Base-by-base conservation (phyloP, 2,888 invertebrate genomes). In the Pilophorus perplexus region DNA sequence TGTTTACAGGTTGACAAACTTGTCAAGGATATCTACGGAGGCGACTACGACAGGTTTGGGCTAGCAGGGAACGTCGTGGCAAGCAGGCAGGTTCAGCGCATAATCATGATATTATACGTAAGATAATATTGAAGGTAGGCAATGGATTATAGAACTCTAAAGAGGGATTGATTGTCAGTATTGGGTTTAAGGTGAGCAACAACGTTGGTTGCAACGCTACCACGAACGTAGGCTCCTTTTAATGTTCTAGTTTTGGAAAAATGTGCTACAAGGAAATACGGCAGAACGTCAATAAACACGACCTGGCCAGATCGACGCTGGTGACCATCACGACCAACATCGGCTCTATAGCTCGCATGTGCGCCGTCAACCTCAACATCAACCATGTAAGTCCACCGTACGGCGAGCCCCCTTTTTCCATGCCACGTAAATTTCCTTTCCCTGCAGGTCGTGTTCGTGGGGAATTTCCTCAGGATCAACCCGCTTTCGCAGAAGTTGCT, bases 311-410 rank as follows among this genome's bases (percentile, higher is more conserved):
- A 69, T 94, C 98, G 0, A 96, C 95, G 0, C 84, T 98, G 42
- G 95, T 96, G 68, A 98, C 97, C 38, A 94, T 99, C 74, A 96
- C 97, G 69, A 99, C 98, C 79, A 99, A 98, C 79, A 98, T 99
- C 75, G 98, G 96, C 64, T 96, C 96, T 62, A 96, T 99, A 72
- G 96, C 96, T 0, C 79, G 95, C 12, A 90, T 98, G 85, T 96
- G 95, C 77, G 98, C 98, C 0, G 83, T 88, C 64, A 96, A 94
- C 77, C 92, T 97, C 76, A 85, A 87, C 74, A 87, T 93, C 57
- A 90, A 91, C 73, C 84, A 88, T 83, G 93, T 92, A 77, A 77
- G 42, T 42, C 3, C 38, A 38, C 38, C 3, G 6, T 38, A 20
- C 40, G 3, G 20, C n/a, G n/a, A n/a, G n/a, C n/a, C n/a, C n/a